Percentiles rank a stretch among this genome's conserved stretches.
Evolutionary conservation across 2,113 vertebrate genomes (phyloP).

Genomic region (Pterocles burchelli): DNA sequence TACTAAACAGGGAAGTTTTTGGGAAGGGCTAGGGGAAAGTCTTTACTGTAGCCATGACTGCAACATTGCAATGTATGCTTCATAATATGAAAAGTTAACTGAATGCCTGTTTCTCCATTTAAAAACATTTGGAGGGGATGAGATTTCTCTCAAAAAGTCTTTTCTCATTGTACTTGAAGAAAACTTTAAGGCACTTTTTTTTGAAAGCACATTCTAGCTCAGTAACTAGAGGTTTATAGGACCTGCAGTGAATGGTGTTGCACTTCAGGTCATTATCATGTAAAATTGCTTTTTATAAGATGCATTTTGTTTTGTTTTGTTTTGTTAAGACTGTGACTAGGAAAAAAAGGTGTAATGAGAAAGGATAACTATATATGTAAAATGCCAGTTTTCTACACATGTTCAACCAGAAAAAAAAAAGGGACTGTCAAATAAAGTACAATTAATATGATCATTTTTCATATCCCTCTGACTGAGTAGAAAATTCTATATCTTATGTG

Average conservation of each 20-base stretch:
- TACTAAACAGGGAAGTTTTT: not conserved
- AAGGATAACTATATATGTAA: not conserved
- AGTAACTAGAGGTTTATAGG: not conserved
- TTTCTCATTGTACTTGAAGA: not conserved
- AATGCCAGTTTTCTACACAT: not conserved
- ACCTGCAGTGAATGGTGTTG: not conserved
- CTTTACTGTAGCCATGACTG: not conserved
- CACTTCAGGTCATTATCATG: not conserved
- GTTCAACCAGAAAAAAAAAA: not conserved
- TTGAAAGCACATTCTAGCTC: not conserved
- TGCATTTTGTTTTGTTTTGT: not conserved
- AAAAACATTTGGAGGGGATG: not conserved
- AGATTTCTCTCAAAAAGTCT: not conserved
- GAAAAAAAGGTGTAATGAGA: not conserved
- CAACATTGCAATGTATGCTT: not conserved
- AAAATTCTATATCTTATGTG: not conserved
- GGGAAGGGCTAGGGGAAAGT: not conserved
- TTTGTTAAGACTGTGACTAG: not conserved
- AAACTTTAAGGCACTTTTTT: not conserved
- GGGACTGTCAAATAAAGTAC: not conserved
- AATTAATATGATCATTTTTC: not conserved
- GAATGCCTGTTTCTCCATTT: not conserved
- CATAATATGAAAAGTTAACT: not conserved
- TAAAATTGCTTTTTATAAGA: not conserved
- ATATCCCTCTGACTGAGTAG: not conserved